A percentile compares a stretch with the other conserved stretches of the same genome.
phyloP scores from a whole-genome alignment of 1,140 invertebrate species.

The Drosophila lowei region DNA sequence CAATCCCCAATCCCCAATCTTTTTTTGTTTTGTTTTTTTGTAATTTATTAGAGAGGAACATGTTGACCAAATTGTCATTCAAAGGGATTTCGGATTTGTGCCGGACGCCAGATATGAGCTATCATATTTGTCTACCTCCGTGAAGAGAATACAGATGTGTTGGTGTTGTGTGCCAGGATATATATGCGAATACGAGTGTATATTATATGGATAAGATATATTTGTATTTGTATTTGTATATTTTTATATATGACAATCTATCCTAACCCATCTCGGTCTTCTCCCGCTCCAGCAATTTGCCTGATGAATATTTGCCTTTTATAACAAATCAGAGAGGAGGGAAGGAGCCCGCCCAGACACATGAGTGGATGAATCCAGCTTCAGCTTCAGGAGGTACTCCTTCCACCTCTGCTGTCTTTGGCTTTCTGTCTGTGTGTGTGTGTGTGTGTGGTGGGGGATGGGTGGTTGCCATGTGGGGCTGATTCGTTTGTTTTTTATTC shows the following conservation, averaged over 20 bases:
- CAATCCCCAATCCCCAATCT: not conserved
- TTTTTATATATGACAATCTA: constrained; percentile 37
- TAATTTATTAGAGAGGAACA: constrained; percentile 80
- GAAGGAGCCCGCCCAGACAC: constrained; percentile 30
- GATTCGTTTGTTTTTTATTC: constrained; percentile 46
- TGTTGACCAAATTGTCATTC: constrained; percentile 81
- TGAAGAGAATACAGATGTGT: no score
- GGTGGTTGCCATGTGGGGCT: no score
- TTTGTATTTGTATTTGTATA: constrained; percentile 25
- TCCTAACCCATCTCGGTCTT: not conserved
- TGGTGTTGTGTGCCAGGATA: no score
- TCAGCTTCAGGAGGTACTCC: not conserved
- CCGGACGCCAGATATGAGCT: constrained; percentile 47
- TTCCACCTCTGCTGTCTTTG: constrained; percentile 5
- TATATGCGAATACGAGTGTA: not conserved
- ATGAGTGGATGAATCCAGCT: constrained; percentile 9
- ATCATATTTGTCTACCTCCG: constrained; percentile 46
- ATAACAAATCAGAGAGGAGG: constrained; percentile 60
- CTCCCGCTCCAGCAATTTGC: constrained; percentile 49
- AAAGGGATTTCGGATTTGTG: constrained; percentile 63
- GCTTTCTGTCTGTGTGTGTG: constrained; percentile 6
- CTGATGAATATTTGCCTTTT: constrained; percentile 79
- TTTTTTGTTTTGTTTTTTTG: constrained; percentile 56
- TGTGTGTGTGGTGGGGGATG: no score
- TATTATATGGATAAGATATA: constrained; percentile 15